Evolutionary conservation across 2,797 vertebrate species (phyloP).

Genomic region (Numenius phaeopus): DNA sequence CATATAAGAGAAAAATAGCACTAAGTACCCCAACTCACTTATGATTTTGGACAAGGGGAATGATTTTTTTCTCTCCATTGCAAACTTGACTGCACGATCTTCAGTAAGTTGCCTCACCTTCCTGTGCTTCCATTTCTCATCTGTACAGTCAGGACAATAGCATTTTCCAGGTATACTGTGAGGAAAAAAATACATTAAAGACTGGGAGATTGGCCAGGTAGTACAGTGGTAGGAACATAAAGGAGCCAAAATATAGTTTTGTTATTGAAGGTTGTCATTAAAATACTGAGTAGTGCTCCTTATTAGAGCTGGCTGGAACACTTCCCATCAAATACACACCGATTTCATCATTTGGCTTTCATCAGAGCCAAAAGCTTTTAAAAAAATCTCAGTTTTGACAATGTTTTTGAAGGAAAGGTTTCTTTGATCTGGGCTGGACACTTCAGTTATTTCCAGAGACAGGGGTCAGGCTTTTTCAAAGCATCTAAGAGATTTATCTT

Average conservation of each 20-base stretch:
- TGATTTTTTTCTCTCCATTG: background rate
- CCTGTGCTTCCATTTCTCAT: constrained; percentile 42
- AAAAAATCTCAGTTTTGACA: constrained; percentile 65
- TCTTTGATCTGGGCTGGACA: constrained; percentile 67
- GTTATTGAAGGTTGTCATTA: constrained; percentile 62
- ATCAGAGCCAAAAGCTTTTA: constrained; percentile 61
- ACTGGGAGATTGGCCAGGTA: constrained; percentile 42
- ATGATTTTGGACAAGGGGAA: background rate
- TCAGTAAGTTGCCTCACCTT: constrained; percentile 46
- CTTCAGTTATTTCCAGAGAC: constrained; percentile 64
- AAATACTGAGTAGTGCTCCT: constrained; percentile 62
- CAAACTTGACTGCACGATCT: constrained; percentile 5
- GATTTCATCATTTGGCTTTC: constrained; percentile 63
- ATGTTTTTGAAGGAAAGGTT: constrained; percentile 68
- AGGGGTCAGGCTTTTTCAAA: constrained; percentile 60
- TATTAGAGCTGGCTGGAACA: constrained; percentile 66
- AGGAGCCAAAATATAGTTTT: constrained; percentile 64
- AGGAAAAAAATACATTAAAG: constrained; percentile 73
- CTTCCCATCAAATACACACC: constrained; percentile 60
- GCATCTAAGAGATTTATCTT: constrained; percentile 63
- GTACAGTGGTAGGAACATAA: constrained; percentile 54
- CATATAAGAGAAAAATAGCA: background rate
- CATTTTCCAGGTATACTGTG: constrained; percentile 61
- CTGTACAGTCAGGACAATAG: constrained; percentile 55
- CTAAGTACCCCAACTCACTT: background rate